Evolutionary conservation across 2,888 invertebrate species (phyloP), one percentile per base, ranked within the genome.

Genomic region (Stegana nigrithorax): DNA sequence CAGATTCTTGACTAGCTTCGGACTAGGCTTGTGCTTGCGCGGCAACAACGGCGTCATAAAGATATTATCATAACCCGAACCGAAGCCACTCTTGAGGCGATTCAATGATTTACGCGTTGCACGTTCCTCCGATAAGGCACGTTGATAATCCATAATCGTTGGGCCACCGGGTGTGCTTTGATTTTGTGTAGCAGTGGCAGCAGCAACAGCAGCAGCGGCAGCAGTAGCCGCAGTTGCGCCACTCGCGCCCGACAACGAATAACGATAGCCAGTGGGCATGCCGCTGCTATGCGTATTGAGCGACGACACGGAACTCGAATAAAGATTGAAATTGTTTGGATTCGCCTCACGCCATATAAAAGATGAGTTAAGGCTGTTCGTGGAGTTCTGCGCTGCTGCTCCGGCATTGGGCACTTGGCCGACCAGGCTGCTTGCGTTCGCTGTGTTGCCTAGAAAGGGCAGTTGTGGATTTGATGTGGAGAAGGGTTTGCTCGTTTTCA

Each of bases 381-480:
- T 81, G 26, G 85, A 85, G 59, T 81, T 82, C 67, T 83, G 85
- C 59, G 73, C 4, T 55, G 51, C 23, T 65, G 59, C 44, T 65
- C 64, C 44, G 1, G 60, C 56, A 2, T 65, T 55, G 3, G 61
- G 60, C 10, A 5, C 62, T 63, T 56, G 67, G 64, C 61, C 65
- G 66, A 58, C 67, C 63, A 67, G 10, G 66, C 69, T 1, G 66
- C 83, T 0, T 67, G 75, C 42, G 81, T 73, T 8, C 68, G 73
- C 3, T 66, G 73, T 4, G 65, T 69, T 65, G 69, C 71, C 64
- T 68, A 67, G 32, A 67, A 85, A 84, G 64, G 85, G 85, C 75
- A 86, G 73, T 77, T 86, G 86, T 70, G 86, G 86, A 81, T 86
- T 86, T 70, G 86, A 86, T 71, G 86, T 85, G 66, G 86, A 86